Evolutionary conservation across 2,797 vertebrate species (phyloP).

Genomic region (Enteromius fasciolatus): DNA sequence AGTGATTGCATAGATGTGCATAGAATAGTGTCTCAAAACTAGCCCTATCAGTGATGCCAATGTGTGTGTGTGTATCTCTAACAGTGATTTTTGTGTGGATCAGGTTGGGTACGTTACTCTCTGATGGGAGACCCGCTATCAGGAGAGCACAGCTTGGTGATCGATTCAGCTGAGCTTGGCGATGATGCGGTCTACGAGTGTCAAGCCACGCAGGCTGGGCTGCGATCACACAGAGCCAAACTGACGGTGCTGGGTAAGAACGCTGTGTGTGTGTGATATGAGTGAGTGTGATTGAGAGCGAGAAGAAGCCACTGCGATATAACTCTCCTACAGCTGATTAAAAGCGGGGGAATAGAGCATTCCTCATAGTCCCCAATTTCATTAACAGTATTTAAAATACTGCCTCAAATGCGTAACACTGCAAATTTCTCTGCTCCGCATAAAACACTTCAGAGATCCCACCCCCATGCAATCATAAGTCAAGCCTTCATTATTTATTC

Average conservation of each 20-base stretch:
- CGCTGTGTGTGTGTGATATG: slow-evolving; percentile 36
- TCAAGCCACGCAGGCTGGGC: slow-evolving; percentile 88
- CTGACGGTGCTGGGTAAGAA: slow-evolving; percentile 87
- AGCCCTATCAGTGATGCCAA: slow-evolving; percentile 51
- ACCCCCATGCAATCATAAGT: slow-evolving; percentile 51
- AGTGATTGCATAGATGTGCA: neutral
- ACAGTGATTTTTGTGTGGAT: slow-evolving; percentile 56
- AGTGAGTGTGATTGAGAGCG: slow-evolving; percentile 22
- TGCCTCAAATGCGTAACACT: slow-evolving; percentile 54
- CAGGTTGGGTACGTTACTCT: slow-evolving; percentile 91
- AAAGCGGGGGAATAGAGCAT: slow-evolving; percentile 46
- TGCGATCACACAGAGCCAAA: slow-evolving; percentile 86
- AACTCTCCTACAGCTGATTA: slow-evolving; percentile 46
- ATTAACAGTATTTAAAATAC: slow-evolving; percentile 61
- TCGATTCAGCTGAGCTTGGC: slow-evolving; percentile 84
- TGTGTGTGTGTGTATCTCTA: slow-evolving; percentile 59
- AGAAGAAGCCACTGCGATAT: neutral
- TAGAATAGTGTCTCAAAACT: neutral
- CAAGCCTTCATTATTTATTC: slow-evolving; percentile 64
- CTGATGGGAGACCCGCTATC: slow-evolving; percentile 83
- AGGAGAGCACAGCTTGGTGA: slow-evolving; percentile 89
- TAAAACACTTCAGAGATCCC: slow-evolving; percentile 51
- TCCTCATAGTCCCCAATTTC: slow-evolving; percentile 53
- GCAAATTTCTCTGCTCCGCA: slow-evolving; percentile 51
- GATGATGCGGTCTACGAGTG: slow-evolving; percentile 91